These are phyloP conservation scores for Phylloscopus trochiloides DNA, from an alignment of 2,113 vertebrate species.

Conservation along the genomic window DNA sequence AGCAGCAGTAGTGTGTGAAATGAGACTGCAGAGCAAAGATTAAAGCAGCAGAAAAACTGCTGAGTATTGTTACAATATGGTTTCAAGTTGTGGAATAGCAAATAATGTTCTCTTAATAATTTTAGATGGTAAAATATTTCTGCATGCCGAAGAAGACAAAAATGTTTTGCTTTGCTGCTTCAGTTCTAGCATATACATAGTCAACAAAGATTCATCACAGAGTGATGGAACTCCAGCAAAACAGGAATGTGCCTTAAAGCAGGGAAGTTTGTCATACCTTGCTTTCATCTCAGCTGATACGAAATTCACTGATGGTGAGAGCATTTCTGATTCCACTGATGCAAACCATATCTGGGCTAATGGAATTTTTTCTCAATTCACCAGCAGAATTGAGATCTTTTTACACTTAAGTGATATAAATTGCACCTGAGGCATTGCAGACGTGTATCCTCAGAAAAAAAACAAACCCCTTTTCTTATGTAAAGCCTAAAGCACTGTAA, in stretches of 20 bases:
- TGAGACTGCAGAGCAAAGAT: background rate
- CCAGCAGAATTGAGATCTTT: background rate
- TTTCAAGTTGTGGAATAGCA: background rate
- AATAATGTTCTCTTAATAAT: background rate
- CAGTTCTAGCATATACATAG: background rate
- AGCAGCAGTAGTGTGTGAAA: background rate
- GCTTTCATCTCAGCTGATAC: background rate
- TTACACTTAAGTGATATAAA: background rate
- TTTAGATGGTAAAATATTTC: background rate
- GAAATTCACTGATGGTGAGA: background rate
- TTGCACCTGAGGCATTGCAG: background rate
- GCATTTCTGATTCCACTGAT: background rate
- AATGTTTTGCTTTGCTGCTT: background rate
- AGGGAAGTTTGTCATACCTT: background rate
- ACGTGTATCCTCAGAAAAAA: background rate
- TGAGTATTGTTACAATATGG: background rate
- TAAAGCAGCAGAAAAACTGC: background rate
- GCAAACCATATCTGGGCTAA: background rate
- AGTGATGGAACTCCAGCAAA: background rate
- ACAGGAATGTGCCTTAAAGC: background rate
- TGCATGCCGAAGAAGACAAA: background rate
- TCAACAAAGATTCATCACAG: rapidly evolving
- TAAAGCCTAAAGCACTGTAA: background rate
- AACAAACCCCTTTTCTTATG: rapidly evolving
- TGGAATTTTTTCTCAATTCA: background rate